Evolutionary conservation across 2,888 invertebrate genomes (phyloP), one percentile per base, ranked within the genome.

Genomic region (Orchesella flavescens): DNA sequence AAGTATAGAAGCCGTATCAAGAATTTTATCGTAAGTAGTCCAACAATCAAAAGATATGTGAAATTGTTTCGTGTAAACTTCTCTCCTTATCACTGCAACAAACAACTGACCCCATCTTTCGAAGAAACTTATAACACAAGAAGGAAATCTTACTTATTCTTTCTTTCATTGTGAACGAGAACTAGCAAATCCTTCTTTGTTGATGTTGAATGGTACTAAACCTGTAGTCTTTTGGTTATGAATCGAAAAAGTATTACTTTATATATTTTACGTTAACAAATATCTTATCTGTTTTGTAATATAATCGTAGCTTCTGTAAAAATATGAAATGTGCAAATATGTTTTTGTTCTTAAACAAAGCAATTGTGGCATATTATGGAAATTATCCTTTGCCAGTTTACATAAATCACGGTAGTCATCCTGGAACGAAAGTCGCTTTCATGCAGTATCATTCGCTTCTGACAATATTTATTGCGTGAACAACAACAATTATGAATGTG

Each of bases 21-120:
- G 53, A 53, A 53, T 9, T 46, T 10, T 46, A 53, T n/a, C 3
- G 17, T 53, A 53, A 13, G 46, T n/a, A 5, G 53, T 15, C 53
- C 10, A 5, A 59, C 21, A 2, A 17, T 3, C 12, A 59, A 34
- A 34, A 34, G 3, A 34, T 34, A 34, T 7, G n/a, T n/a, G 49
- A 43, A 17, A 7, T 66, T 46, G 66, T 66, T 66, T 19, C 5
- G n/a, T 34, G 3, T 10, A 65, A 15, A 43, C 0, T 17, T 13
- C n/a, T 34, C 10, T 34, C 34, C 7, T 7, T 7, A 34, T 34
- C 34, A 34, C 34, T 34, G 46, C 7, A 44, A 46, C 61, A 57
- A 59, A 57, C 78, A 57, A 63, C 84, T 74, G 79, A 79, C 84
- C 78, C 84, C 84, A 84, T 84, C 84, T 84, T 55, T 79, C 23